Conservation (phyloP, 1,140 invertebrate genomes). For the Lucilia sericata region DNA sequence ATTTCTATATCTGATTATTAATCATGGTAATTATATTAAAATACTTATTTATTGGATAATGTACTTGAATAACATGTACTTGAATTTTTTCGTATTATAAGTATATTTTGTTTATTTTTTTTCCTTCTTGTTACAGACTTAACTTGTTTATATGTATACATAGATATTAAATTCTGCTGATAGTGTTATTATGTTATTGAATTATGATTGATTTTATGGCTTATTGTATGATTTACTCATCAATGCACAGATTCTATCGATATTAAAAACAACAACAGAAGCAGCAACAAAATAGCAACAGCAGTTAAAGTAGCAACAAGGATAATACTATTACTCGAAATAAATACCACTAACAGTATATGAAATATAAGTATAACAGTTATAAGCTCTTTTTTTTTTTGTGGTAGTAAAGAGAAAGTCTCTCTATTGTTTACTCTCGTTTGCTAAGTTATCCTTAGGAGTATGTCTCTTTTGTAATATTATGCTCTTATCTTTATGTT, state of each 20-base stretch:
- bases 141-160: background rate
- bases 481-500: too few species aligned
- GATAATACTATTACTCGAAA: background rate
- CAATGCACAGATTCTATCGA: constrained; percentile 32
- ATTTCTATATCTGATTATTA: too few species aligned
- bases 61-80: too few species aligned
- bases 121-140: background rate
- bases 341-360: background rate
- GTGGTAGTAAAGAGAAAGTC: too few species aligned
- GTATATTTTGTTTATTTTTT: background rate
- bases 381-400: background rate
- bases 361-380: background rate
- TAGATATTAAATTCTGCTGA: background rate
- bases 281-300: background rate
- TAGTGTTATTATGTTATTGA: constrained; percentile 19
- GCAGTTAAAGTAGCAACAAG: background rate
- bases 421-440: background rate
- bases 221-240: constrained; percentile 41
- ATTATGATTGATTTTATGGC: constrained; percentile 38
- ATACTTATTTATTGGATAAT: too few species aligned
- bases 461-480: background rate
- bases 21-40: too few species aligned
- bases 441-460: background rate
- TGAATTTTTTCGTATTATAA: background rate
- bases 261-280: background rate